Evolutionary conservation across 2,888 invertebrate genomes (phyloP).

Genomic region (Drosophila greeni): DNA sequence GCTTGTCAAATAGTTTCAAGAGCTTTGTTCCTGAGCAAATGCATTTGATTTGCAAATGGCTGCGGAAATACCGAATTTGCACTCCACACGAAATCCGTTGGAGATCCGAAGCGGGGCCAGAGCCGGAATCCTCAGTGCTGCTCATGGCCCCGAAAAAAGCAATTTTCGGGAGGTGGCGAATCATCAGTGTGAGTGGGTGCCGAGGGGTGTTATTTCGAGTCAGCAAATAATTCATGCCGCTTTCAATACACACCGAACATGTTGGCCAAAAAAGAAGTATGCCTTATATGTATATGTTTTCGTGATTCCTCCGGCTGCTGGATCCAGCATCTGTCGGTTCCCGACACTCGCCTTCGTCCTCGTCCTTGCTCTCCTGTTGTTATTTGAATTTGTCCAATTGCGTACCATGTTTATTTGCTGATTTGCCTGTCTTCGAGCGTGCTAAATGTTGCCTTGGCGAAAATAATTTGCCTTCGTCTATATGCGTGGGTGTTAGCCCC

Average conservation of each 20-base stretch:
- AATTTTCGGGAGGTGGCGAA: conserved; percentile 8
- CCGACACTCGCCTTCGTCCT: background rate
- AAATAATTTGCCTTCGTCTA: conserved; percentile 60
- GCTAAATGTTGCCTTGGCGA: conserved; percentile 69
- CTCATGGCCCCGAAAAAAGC: conserved; percentile 20
- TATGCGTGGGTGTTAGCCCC: conserved; percentile 22
- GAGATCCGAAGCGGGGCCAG: conserved; percentile 4
- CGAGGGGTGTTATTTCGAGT: conserved; percentile 23
- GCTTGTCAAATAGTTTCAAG: conserved; percentile 5
- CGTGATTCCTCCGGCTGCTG: conserved; percentile 41
- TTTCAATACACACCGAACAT: conserved; percentile 32
- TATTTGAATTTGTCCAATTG: conserved; percentile 61
- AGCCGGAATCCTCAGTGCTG: conserved; percentile 17
- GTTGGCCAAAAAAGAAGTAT: conserved; percentile 27
- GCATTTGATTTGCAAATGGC: conserved; percentile 24
- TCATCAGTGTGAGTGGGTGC: background rate
- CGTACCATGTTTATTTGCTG: conserved; percentile 63
- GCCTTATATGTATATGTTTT: conserved; percentile 24
- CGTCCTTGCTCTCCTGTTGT: conserved; percentile 25
- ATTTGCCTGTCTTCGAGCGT: conserved; percentile 65
- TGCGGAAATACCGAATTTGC: conserved; percentile 19
- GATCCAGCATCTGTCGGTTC: conserved; percentile 56
- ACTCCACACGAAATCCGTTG: conserved; percentile 8
- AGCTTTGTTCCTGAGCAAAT: conserved; percentile 12
- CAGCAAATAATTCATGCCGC: conserved; percentile 42